Evolutionary conservation across 2,797 vertebrate species (phyloP), one percentile per base, ranked within the genome.

Genomic region (Channa striata): DNA sequence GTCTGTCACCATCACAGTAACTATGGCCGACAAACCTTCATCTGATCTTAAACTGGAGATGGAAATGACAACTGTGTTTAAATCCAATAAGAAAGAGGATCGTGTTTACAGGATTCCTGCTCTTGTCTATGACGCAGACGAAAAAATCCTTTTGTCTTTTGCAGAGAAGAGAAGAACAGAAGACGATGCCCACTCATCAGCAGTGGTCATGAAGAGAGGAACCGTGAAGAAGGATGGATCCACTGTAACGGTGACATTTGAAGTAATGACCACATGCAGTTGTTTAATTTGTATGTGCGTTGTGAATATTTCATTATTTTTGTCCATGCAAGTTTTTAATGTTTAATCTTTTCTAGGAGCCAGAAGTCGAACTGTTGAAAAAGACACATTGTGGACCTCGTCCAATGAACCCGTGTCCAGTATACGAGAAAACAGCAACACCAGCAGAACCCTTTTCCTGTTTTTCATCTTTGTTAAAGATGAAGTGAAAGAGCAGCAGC

Each of bases 401-500:
- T 48, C 23, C 69, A 0, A 74, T 77, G 74, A 77, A 71, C n/a
- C 70, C 70, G 7, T 77, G 70, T 13, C 67, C 56, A 0, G 23
- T 78, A 34, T 72, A 54, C 11, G 56, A 74, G 8, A 39, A 46
- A 46, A 58, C n/a, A n/a, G n/a, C n/a, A n/a, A n/a, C n/a, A n/a
- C 0, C 30, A 80, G 17, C 30, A 14, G 47, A 11, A 71, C 6
- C 6, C 58, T 77, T 0, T 80, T 77, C 50, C 56, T 80, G 46
- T 80, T 80, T 30, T 83, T 79, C 52, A 74, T 65, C 20, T 58
- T 67, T 36, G 44, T 83, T 1, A 0, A 47, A 37, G 56, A 1
- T 6, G 66, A 58, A 0, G 33, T 87, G 13, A 72, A 92, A 0
- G 95, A 96, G 71, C 0, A 0, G 0, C 1, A 3, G 0, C 95